phyloP scores from a whole-genome alignment of 2,113 vertebrate species.

The Dascyllus trimaculatus region DNA sequence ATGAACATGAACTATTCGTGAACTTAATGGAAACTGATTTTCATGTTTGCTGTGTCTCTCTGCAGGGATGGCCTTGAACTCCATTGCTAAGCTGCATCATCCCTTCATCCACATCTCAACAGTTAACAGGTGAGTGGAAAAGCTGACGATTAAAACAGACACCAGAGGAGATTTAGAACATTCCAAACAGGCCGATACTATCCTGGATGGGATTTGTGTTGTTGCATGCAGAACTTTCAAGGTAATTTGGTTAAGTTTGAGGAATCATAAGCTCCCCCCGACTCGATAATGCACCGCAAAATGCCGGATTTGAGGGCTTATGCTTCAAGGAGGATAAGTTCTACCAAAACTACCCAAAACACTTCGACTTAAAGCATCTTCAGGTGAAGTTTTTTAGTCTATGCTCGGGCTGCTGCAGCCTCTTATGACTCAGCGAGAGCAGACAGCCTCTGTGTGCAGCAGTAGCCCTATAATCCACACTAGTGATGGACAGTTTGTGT shows the following conservation, averaged over 20 bases:
- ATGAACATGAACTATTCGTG: too few species aligned
- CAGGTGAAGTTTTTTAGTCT: conserved; percentile 27
- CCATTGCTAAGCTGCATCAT: background rate
- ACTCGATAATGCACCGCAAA: conserved; percentile 13
- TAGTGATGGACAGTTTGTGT: conserved; percentile 30
- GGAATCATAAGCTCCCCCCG: conserved; percentile 14
- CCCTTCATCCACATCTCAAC: background rate
- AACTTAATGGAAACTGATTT: background rate
- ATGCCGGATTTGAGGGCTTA: conserved; percentile 50
- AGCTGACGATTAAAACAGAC: too few species aligned
- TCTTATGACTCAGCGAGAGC: conserved; percentile 34
- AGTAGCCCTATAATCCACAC: conserved; percentile 50
- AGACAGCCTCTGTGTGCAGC: conserved; percentile 9
- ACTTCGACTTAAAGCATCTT: conserved; percentile 16
- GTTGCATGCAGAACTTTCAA: background rate
- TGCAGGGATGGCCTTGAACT: conserved; percentile 25
- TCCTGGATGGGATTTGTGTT: too few species aligned
- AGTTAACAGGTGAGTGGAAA: conserved; percentile 10
- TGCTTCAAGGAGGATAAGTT: conserved; percentile 18
- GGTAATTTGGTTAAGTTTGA: conserved; percentile 18
- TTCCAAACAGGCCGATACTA: too few species aligned
- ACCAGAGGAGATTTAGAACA: too few species aligned
- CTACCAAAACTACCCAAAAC: conserved; percentile 37
- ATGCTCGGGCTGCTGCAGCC: background rate
- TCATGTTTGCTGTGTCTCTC: background rate